Evolutionary conservation across 1,140 invertebrate species (phyloP).

Genomic region (Calliopsis andreniformis): DNA sequence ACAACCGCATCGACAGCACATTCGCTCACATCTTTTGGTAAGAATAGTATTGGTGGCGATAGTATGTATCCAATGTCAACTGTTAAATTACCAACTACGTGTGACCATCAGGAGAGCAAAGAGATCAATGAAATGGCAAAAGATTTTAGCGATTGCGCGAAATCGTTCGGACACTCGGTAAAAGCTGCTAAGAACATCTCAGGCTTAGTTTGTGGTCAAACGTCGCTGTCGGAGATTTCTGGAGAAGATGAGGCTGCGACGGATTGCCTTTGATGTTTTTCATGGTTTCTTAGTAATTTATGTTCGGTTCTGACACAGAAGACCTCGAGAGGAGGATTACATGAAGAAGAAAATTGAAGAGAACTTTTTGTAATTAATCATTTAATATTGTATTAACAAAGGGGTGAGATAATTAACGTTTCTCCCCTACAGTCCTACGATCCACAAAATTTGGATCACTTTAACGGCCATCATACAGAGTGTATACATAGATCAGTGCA

Average conservation of each 20-base stretch:
- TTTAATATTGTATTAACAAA: constrained; percentile 31
- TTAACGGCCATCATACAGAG: constrained; percentile 27
- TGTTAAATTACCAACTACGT: constrained; percentile 47
- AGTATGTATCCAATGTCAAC: constrained; percentile 61
- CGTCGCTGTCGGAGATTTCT: constrained; percentile 64
- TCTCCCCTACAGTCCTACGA: constrained; percentile 29
- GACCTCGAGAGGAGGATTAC: neutral
- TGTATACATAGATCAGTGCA: constrained; percentile 24
- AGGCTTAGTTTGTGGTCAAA: constrained; percentile 57
- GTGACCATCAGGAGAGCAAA: constrained; percentile 66
- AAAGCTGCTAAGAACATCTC: constrained; percentile 64
- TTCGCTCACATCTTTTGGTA: constrained; percentile 75
- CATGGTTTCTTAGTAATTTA: constrained; percentile 68
- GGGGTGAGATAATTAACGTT: constrained; percentile 42
- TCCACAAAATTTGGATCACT: constrained; percentile 19
- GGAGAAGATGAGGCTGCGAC: constrained; percentile 74
- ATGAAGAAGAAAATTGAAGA: neutral
- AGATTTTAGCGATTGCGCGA: constrained; percentile 77
- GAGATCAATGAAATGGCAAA: constrained; percentile 77
- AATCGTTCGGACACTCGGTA: constrained; percentile 72
- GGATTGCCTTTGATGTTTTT: constrained; percentile 79
- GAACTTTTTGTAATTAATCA: constrained; percentile 49
- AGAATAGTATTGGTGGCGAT: constrained; percentile 60
- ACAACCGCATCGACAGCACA: constrained; percentile 77
- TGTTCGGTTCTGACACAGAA: constrained; percentile 63